These are phyloP conservation scores for Teinopalpus imperialis DNA, from an alignment of 2,888 invertebrate species.

Conservation along the genomic window DNA sequence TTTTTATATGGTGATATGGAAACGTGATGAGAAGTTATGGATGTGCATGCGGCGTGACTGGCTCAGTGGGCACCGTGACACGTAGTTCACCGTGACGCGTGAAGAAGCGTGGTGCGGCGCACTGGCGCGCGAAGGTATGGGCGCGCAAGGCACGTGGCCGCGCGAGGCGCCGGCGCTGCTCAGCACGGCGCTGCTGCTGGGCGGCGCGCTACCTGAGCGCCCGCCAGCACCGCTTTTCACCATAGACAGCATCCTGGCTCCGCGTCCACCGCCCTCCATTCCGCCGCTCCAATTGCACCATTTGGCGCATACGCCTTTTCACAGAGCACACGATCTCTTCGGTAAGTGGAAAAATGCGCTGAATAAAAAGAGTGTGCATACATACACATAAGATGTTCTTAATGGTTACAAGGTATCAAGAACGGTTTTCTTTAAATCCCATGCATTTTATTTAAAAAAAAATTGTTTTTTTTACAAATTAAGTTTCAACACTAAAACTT, in stretches of 20 bases:
- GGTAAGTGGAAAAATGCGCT: too few relatives aligned
- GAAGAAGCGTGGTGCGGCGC: slow-evolving; percentile 37
- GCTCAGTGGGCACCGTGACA: background rate
- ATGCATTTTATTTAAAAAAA: too few relatives aligned
- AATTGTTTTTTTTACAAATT: too few relatives aligned
- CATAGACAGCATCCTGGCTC: slow-evolving; percentile 93
- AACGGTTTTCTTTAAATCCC: too few relatives aligned
- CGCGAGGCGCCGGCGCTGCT: slow-evolving; percentile 76
- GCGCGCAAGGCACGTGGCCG: slow-evolving; percentile 58
- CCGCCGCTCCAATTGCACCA: slow-evolving; percentile 83
- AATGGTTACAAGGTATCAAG: too few relatives aligned
- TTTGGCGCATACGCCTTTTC: slow-evolving; percentile 84
- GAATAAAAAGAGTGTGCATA: too few relatives aligned
- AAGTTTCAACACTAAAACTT: too few relatives aligned
- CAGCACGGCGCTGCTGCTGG: slow-evolving; percentile 59
- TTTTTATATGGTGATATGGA: slow-evolving; percentile 21
- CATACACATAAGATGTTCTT: too few relatives aligned
- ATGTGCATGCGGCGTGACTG: slow-evolving; percentile 33
- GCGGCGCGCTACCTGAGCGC: slow-evolving; percentile 66
- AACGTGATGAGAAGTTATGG: slow-evolving; percentile 31
- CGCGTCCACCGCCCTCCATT: slow-evolving; percentile 83
- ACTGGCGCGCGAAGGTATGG: slow-evolving; percentile 60
- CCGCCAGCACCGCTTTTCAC: slow-evolving; percentile 86
- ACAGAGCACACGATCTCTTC: slow-evolving; percentile 89
- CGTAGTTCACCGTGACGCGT: slow-evolving; percentile 26